Conservation (phyloP, 1,140 invertebrate genomes). For the Antheraea mylitta region DNA sequence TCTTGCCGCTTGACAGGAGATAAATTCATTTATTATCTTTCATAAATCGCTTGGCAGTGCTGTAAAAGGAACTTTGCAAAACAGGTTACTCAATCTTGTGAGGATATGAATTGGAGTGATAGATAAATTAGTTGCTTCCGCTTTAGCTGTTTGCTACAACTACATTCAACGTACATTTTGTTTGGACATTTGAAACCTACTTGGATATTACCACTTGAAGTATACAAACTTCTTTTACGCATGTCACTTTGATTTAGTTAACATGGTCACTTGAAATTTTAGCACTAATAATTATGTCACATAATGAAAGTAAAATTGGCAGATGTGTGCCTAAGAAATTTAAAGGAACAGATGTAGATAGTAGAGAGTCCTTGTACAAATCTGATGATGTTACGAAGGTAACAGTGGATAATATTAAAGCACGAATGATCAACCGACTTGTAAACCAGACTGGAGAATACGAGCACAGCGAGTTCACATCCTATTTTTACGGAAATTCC, state of each 20-base stretch:
- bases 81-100: constrained; percentile 71
- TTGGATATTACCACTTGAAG: constrained; percentile 10
- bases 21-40: constrained; percentile 5
- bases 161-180: constrained; percentile 17
- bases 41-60: not conserved
- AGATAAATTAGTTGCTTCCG: constrained; percentile 74
- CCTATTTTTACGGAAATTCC: constrained; percentile 24
- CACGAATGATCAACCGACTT: constrained; percentile 29
- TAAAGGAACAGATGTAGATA: not conserved
- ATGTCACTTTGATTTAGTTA: constrained; percentile 7
- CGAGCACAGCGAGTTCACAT: constrained; percentile 28
- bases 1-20: constrained; percentile 9
- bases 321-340: constrained; percentile 8
- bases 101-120: constrained; percentile 75
- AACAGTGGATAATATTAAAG: constrained; percentile 23
- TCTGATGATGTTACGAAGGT: not conserved
- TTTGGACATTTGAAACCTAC: constrained; percentile 22
- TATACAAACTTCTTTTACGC: not conserved
- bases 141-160: constrained; percentile 57
- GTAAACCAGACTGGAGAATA: constrained; percentile 20
- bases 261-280: constrained; percentile 25
- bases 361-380: not conserved
- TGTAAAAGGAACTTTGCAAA: constrained; percentile 47
- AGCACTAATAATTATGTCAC: constrained; percentile 15
- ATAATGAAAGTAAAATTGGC: constrained; percentile 12